Base-by-base conservation (phyloP, 2,888 invertebrate species). In the Amphimallon solstitiale region DNA sequence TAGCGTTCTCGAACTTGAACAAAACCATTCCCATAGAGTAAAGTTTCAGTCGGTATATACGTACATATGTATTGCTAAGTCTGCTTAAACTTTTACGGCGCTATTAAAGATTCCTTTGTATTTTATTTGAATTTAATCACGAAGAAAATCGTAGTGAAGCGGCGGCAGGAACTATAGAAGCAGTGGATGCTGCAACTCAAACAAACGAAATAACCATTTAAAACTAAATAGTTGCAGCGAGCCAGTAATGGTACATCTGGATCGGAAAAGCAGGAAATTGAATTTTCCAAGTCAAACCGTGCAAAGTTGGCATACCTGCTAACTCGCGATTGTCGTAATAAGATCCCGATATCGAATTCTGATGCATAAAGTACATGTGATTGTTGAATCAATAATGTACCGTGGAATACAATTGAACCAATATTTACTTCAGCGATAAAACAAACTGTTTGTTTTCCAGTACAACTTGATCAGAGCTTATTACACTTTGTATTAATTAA, bases 201-300 rank as follows among this genome's bases (percentile, higher is more conserved):
- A 65, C 65, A 65, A 65, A 65, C 61, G 67, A 68, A 67, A 65
- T 65, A 69, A 68, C 69, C 65, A 56, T 70, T 72, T 71, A 71
- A 69, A 69, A 68, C 66, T 71, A 72, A 73, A 71, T 71, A 71
- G 70, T 72, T 72, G 68, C 56, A 67, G 68, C 64, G 40, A 43
- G 40, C 23, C 56, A 56, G 56, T 56, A 68, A 65, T 54, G 61
- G 65, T 71, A 68, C 73, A 72, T 73, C 72, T 73, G 73, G 66
- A 69, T 65, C 63, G 62, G 70, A 72, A 69, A 64, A 65, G 62
- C 65, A 68, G 71, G 70, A 73, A 73, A 73, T 73, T 73, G 73
- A 70, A 73, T 72, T 73, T 72, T 70, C 67, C 67, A 48, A 64
- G 66, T 65, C 68, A 69, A 64, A 40, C 65, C 65, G 63, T 62